Evolutionary conservation across 2,797 vertebrate species (phyloP).

Genomic region (Halcyon chelicuti): DNA sequence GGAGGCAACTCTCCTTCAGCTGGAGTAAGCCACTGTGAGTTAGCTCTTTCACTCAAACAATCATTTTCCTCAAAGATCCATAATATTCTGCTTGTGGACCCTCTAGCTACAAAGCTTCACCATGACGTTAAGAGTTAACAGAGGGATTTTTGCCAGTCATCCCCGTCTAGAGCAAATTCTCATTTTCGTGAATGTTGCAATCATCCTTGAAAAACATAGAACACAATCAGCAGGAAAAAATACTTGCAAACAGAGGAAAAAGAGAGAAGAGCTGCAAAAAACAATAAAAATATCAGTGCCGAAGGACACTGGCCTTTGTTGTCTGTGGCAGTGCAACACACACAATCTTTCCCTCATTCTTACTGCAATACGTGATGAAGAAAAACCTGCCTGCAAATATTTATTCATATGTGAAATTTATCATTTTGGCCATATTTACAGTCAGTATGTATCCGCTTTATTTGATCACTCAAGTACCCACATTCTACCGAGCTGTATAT

Average conservation of each 20-base stretch:
- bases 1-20: neutral
- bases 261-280: constrained; percentile 9
- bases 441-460: neutral
- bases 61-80: neutral
- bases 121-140: neutral
- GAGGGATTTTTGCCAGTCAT: neutral
- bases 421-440: neutral
- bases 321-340: neutral
- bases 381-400: constrained; percentile 1
- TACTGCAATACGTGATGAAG: neutral
- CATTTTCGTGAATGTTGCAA: neutral
- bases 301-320: neutral
- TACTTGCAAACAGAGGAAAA: neutral
- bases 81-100: neutral
- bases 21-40: neutral
- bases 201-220: neutral
- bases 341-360: neutral
- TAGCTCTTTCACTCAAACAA: neutral
- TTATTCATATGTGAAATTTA: neutral
- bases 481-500: neutral
- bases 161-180: neutral
- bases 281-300: neutral
- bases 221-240: neutral
- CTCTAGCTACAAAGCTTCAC: neutral
- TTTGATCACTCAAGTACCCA: neutral